These are phyloP conservation scores for Scrobipalpa costella DNA, from an alignment of 2,888 invertebrate genomes.

Conservation along the genomic window DNA sequence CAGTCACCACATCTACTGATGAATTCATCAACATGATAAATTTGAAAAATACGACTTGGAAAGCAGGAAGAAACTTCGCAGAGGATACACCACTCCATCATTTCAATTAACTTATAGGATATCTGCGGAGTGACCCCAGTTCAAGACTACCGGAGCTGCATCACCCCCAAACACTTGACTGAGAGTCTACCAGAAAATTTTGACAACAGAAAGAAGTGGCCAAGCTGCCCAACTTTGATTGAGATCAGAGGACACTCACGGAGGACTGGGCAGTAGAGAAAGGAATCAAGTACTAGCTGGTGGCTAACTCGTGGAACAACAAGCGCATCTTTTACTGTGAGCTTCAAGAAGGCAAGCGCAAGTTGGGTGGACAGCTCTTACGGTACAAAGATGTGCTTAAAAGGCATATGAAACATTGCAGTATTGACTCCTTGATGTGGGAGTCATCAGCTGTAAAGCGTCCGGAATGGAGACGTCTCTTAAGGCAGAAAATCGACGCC, in stretches of 20 bases:
- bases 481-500: too few relatives aligned
- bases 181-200: conserved; percentile 86
- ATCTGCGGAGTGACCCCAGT: conserved; percentile 80
- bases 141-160: conserved; percentile 67
- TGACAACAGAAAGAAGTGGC: conserved; percentile 91
- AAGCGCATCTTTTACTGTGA: too few relatives aligned
- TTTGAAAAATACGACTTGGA: conserved; percentile 85
- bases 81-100: conserved; percentile 80
- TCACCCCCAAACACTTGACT: conserved; percentile 59
- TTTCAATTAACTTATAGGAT: conserved; percentile 86
- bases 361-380: too few relatives aligned
- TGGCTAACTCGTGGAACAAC: conserved; percentile 92
- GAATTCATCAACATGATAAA: conserved; percentile 87
- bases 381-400: too few relatives aligned
- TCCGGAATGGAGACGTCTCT: too few relatives aligned
- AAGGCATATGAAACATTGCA: too few relatives aligned
- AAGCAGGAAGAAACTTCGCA: conserved; percentile 89
- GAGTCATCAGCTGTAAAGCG: too few relatives aligned
- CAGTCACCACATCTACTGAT: conserved; percentile 81
- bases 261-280: conserved; percentile 88
- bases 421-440: too few relatives aligned
- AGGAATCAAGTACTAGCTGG: conserved; percentile 87
- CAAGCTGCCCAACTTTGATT: conserved; percentile 90
- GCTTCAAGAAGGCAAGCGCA: too few relatives aligned
- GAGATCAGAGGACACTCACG: conserved; percentile 83